Conservation (phyloP, 2,888 invertebrate species). For the Lepeophtheirus nordmannii region DNA sequence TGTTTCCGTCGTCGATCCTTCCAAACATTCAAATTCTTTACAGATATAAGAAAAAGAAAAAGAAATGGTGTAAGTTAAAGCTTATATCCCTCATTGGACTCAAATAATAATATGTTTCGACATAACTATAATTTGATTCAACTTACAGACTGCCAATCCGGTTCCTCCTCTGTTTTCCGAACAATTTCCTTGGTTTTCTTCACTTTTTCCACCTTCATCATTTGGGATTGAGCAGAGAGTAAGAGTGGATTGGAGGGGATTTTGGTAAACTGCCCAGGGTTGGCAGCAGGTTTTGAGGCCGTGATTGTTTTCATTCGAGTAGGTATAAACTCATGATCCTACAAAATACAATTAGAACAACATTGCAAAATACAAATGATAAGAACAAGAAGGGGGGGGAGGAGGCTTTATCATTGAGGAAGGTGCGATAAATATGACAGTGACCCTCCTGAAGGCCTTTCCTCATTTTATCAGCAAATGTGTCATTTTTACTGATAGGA, state of each 20-base stretch:
- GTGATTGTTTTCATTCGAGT: slow-evolving; percentile 51
- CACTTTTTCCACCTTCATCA: slow-evolving; percentile 48
- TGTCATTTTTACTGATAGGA: too few relatives aligned
- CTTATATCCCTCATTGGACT: too few relatives aligned
- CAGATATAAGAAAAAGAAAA: slow-evolving; percentile 18
- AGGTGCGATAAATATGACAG: too few relatives aligned
- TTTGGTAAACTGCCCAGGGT: slow-evolving; percentile 74
- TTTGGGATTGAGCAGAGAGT: slow-evolving; percentile 18
- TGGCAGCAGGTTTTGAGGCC: slow-evolving; percentile 64
- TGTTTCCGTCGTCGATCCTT: slow-evolving; percentile 81
- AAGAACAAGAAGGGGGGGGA: background rate
- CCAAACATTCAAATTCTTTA: slow-evolving; percentile 73
- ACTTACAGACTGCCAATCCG: slow-evolving; percentile 72
- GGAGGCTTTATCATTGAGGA: too few relatives aligned
- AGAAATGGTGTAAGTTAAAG: too few relatives aligned
- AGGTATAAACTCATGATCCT: slow-evolving; percentile 30
- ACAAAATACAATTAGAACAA: too few relatives aligned
- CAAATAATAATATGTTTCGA: too few relatives aligned
- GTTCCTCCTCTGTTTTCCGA: slow-evolving; percentile 58
- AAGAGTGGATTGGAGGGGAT: slow-evolving; percentile 36
- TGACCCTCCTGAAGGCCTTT: too few relatives aligned
- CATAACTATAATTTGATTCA: too few relatives aligned
- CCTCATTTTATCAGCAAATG: too few relatives aligned
- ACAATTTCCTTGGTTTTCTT: slow-evolving; percentile 59
- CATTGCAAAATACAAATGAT: background rate